A percentile compares a stretch with the other conserved stretches of the same genome.
phyloP scores from a whole-genome alignment of 2,797 vertebrate species.

The Acanthis flammea region DNA sequence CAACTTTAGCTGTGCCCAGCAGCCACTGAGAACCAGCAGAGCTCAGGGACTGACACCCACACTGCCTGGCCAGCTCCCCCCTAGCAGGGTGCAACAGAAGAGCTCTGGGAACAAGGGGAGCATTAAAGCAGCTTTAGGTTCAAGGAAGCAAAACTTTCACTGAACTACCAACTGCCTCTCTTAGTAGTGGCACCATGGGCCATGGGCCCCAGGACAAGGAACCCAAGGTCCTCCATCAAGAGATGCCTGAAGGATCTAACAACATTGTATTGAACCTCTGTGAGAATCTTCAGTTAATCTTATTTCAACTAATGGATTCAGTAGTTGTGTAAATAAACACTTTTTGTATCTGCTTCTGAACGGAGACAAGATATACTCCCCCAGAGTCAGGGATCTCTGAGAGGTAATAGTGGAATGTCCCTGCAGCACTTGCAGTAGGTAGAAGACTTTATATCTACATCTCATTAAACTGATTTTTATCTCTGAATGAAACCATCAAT shows the following conservation, averaged over 20 bases:
- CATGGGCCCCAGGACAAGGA: neutral
- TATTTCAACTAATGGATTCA: neutral
- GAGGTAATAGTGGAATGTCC: neutral
- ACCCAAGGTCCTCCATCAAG: neutral
- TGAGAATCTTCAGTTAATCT: neutral
- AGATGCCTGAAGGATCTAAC: neutral
- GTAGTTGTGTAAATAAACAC: neutral
- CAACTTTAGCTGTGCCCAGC: neutral
- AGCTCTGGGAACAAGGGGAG: neutral
- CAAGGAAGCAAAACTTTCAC: neutral
- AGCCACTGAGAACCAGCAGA: neutral
- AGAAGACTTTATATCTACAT: neutral
- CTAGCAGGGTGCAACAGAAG: neutral
- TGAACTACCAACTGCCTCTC: neutral
- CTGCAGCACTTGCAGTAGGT: neutral
- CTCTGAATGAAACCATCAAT: neutral
- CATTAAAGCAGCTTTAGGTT: neutral
- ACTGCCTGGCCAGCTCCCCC: neutral
- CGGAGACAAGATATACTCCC: neutral
- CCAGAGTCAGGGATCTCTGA: neutral
- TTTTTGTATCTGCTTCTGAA: neutral
- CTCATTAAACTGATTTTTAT: neutral
- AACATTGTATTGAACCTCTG: neutral
- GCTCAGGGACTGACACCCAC: fast-evolving
- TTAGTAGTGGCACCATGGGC: neutral